Base-by-base conservation (phyloP, 1,140 invertebrate species). In the Grapholita molesta region DNA sequence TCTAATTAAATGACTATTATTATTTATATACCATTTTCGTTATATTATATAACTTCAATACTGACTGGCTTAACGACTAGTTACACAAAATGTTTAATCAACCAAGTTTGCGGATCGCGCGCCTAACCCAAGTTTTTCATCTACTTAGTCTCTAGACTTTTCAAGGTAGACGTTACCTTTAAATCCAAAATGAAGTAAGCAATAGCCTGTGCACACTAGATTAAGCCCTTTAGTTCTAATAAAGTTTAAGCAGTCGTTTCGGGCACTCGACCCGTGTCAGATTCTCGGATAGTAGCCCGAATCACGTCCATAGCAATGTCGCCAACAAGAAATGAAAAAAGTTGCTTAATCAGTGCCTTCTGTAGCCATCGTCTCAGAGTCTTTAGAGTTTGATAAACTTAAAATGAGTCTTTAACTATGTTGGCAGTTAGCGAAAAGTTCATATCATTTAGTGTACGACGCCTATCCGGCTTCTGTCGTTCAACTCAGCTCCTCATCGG, bases 251-350 rank as follows among this genome's bases (percentile, higher is more conserved):
- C 38, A 42, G 42, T 8, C 35, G 35, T 38, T 38, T 38, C 42
- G 42, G 42, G 7, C 18, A 48, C 42, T 48, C 18, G 55, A 61
- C 55, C 55, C 21, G 25, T 32, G 55, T 61, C 55, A 28, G 23
- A 21, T 53, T 23, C 21, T 23, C 21, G 52, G 11, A 25, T 28
- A 57, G 28, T 61, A 15, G 42, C 55, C 55, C n/a, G 15, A 61
- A 61, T 61, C 55, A 61, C 55, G 55, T 61, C 28, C 28, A 28
- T 28, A n/a, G 55, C 55, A 61, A 28, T 15, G 55, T 61, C 28
- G 55, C 55, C n/a, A 61, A 61, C 55, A 61, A 61, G 55, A 61
- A 32, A 61, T 61, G 55, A 61, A 61, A 61, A 61, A 61, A 61
- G 55, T 61, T 61, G 55, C 28, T 61, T 61, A 32, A 61, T 61